A percentile compares a stretch with the other conserved stretches of the same genome.
Evolutionary conservation across 2,113 vertebrate species (phyloP).

Genomic region (Tachysurus fulvidraco): DNA sequence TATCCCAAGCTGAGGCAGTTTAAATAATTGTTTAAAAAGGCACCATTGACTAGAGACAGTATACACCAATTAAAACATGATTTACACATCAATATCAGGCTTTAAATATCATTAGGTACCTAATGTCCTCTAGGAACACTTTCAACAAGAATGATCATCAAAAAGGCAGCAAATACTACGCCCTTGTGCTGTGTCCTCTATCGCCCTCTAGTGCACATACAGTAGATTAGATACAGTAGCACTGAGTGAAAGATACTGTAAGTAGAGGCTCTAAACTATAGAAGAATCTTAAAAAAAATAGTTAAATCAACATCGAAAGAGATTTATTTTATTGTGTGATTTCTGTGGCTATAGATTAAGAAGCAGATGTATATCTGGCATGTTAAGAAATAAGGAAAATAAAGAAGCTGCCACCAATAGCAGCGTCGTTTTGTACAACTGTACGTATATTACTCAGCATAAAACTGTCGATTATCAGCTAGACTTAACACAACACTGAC

Average conservation of each 20-base stretch:
- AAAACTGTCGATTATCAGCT: background rate
- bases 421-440: background rate
- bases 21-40: background rate
- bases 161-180: background rate
- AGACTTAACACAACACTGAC: background rate
- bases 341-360: background rate
- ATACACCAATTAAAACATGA: background rate
- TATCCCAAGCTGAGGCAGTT: background rate
- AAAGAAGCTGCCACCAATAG: background rate
- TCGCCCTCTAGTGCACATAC: conserved; percentile 3
- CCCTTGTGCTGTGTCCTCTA: background rate
- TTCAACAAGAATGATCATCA: background rate
- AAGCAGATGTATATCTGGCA: background rate
- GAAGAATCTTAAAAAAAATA: background rate
- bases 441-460: background rate
- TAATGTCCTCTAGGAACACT: background rate
- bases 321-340: background rate
- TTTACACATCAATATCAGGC: background rate
- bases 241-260: background rate
- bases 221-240: background rate
- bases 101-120: background rate
- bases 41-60: background rate
- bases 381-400: background rate
- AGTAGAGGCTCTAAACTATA: background rate
- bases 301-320: background rate